Conservation (phyloP, 2,113 vertebrate genomes). For the Fukomys damarensis region DNA sequence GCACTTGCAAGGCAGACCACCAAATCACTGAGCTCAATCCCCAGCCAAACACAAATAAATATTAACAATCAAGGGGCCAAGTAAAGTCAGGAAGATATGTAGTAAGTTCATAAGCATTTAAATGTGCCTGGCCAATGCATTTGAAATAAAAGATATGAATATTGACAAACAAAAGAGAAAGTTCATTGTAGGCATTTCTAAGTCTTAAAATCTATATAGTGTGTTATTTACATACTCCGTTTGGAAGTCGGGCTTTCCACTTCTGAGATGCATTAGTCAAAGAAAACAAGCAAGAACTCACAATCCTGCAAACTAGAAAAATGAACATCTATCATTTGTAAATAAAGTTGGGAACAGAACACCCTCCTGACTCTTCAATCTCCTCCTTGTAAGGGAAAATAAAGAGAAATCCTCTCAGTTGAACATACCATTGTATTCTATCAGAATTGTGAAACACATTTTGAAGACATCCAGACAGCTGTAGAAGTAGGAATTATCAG, state of each 20-base stretch:
- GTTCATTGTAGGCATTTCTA: neutral
- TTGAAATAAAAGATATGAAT: neutral
- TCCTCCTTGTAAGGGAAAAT: no score
- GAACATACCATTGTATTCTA: neutral
- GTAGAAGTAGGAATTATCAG: neutral
- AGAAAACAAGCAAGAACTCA: neutral
- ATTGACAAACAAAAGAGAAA: neutral
- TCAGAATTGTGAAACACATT: neutral
- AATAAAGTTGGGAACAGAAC: neutral
- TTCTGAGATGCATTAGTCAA: neutral
- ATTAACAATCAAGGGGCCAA: neutral
- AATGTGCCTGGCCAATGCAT: neutral
- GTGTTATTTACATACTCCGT: neutral
- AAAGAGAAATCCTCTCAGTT: neutral
- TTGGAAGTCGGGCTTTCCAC: neutral
- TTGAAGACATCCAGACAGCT: no score
- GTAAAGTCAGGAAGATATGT: neutral
- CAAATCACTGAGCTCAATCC: no score
- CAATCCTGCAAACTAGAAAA: neutral
- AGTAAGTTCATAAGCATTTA: neutral
- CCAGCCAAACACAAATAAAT: neutral
- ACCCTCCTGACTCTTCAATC: neutral
- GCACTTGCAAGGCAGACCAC: no score
- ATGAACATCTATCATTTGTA: neutral
- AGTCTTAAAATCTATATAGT: neutral